Percentiles rank a stretch among this genome's conserved stretches.
phyloP scores from a whole-genome alignment of 2,797 vertebrate species.

The Squalus acanthias region DNA sequence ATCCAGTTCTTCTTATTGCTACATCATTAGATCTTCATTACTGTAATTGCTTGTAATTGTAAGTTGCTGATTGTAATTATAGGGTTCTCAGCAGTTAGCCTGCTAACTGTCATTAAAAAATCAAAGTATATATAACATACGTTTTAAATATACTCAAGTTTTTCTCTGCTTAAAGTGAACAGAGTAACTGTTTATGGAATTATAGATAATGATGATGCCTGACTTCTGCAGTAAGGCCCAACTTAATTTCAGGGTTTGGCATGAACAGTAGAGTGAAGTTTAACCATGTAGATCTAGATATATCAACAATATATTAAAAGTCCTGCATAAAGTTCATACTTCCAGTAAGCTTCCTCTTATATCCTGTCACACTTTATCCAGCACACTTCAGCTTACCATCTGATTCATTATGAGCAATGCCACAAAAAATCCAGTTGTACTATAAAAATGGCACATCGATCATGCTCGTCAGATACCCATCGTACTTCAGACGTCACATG shows the following conservation, averaged over 20 bases:
- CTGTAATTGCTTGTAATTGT: conserved; percentile 35
- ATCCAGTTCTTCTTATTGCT: conserved; percentile 22
- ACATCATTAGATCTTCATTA: conserved; percentile 36
- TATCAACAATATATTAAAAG: not conserved
- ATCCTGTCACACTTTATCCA: not conserved
- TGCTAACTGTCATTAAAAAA: conserved; percentile 36
- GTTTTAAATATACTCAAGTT: conserved; percentile 29
- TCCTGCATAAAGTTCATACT: not conserved
- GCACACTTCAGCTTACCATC: not conserved
- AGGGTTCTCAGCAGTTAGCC: conserved; percentile 34
- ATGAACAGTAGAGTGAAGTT: not conserved
- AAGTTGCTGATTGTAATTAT: conserved; percentile 33
- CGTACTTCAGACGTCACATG: not conserved
- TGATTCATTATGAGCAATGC: not conserved
- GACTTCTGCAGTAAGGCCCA: not conserved
- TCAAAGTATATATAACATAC: conserved; percentile 31
- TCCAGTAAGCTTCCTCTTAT: not conserved
- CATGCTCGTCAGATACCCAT: not conserved
- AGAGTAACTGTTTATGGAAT: conserved; percentile 17
- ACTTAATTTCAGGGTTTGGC: not conserved
- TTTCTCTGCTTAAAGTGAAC: conserved; percentile 20
- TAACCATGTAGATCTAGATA: not conserved
- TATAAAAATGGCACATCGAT: not conserved
- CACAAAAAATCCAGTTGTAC: not conserved
- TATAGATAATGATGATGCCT: not conserved